phyloP scores from a whole-genome alignment of 2,888 invertebrate genomes.

The Macaria notata region DNA sequence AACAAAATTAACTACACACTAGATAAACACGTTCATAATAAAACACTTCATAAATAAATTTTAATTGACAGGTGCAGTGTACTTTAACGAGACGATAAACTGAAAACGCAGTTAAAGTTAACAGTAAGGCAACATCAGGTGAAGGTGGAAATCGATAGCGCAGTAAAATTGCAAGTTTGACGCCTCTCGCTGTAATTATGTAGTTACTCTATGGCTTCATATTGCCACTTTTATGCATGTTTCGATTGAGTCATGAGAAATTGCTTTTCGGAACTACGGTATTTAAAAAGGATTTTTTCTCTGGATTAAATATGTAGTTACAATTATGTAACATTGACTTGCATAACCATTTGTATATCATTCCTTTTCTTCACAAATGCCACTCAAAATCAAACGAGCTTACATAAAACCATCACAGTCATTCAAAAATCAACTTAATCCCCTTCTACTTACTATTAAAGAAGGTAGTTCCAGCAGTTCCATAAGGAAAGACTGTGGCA shows the following conservation, averaged over 20 bases:
- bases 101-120: not conserved
- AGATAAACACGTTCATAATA: not conserved
- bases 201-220: not conserved
- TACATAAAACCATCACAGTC: not conserved
- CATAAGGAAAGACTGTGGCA: slow-evolving; percentile 93
- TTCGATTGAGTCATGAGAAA: no score
- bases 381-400: no score
- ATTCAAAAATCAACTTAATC: no score
- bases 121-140: slow-evolving; percentile 1
- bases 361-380: no score
- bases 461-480: slow-evolving; percentile 89
- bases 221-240: no score
- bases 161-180: slow-evolving; percentile 15
- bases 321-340: no score
- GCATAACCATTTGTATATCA: no score
- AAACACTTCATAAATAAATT: slow-evolving; percentile 2
- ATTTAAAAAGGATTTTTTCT: no score
- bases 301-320: no score
- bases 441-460: slow-evolving; percentile 57
- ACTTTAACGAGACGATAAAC: slow-evolving; percentile 8
- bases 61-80: slow-evolving; percentile 2
- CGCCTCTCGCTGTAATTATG: slow-evolving; percentile 3
- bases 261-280: no score
- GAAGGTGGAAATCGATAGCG: slow-evolving; percentile 11
- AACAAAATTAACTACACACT: not conserved